phyloP scores from a whole-genome alignment of 2,797 vertebrate genomes.

The Ptychadena robeensis region DNA sequence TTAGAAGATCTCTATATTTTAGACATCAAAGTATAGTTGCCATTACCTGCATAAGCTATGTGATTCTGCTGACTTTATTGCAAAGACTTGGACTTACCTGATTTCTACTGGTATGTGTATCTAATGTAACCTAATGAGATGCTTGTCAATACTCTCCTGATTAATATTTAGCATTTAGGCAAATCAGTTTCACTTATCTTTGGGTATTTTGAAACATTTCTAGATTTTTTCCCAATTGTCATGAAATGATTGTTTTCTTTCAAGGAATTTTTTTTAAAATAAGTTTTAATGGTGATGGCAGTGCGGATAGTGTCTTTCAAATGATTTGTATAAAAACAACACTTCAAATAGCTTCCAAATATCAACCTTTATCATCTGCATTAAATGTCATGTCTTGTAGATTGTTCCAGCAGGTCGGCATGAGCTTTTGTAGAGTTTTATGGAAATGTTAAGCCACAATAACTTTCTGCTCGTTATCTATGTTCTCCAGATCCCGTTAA shows the following conservation, averaged over 20 bases:
- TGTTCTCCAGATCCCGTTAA: slow-evolving; percentile 36
- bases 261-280: not conserved
- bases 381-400: slow-evolving; percentile 12
- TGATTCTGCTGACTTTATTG: no score
- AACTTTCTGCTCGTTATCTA: slow-evolving; percentile 37
- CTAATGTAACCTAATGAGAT: not conserved
- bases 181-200: not conserved
- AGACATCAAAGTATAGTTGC: no score
- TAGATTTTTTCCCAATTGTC: not conserved
- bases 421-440: slow-evolving; percentile 11
- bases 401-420: not conserved
- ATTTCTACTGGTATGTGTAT: no score
- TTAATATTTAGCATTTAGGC: not conserved
- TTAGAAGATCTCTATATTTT: no score
- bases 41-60: no score
- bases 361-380: slow-evolving; percentile 7
- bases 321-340: not conserved
- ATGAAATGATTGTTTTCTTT: not conserved
- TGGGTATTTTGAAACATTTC: not conserved
- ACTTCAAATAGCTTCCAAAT: not conserved
- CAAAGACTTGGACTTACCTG: no score
- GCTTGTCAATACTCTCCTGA: not conserved
- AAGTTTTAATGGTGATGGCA: not conserved
- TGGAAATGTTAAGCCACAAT: slow-evolving; percentile 17
- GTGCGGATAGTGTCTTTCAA: slow-evolving; percentile 3